Conservation (phyloP, 2,888 invertebrate species). For the Andrena marginata region DNA sequence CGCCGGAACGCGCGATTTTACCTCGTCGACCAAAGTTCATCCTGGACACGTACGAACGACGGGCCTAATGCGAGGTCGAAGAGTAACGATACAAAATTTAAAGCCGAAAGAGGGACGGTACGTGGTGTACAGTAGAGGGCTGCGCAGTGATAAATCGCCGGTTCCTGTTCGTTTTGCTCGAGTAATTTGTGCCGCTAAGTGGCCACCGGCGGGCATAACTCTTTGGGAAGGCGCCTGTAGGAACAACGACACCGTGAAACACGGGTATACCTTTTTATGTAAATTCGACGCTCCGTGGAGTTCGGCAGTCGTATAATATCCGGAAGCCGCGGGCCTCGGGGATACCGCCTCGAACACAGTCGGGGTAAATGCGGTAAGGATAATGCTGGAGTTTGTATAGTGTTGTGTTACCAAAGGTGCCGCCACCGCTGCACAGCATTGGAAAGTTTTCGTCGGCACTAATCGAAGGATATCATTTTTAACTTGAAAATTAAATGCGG, state of each 20-base stretch:
- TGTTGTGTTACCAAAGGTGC: too few species aligned
- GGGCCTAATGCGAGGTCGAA: not conserved
- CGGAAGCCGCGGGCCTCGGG: conserved; percentile 40
- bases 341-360: conserved; percentile 7
- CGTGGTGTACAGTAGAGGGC: conserved; percentile 40
- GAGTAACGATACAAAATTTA: conserved; percentile 15
- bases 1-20: not conserved
- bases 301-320: conserved; percentile 57
- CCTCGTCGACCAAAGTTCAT: not conserved
- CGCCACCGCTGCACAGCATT: too few species aligned
- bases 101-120: conserved; percentile 37
- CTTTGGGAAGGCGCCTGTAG: conserved; percentile 56
- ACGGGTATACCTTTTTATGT: conserved; percentile 67
- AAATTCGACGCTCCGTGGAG: conserved; percentile 58
- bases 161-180: conserved; percentile 68
- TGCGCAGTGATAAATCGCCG: conserved; percentile 65
- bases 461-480: too few species aligned
- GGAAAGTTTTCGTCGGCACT: too few species aligned
- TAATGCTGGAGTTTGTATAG: not conserved
- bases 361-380: not conserved
- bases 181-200: conserved; percentile 81
- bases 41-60: not conserved
- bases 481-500: too few species aligned
- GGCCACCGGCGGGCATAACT: conserved; percentile 71
- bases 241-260: conserved; percentile 69